Conservation (phyloP, 2,888 invertebrate genomes). For the Ophioninae sp. region DNA sequence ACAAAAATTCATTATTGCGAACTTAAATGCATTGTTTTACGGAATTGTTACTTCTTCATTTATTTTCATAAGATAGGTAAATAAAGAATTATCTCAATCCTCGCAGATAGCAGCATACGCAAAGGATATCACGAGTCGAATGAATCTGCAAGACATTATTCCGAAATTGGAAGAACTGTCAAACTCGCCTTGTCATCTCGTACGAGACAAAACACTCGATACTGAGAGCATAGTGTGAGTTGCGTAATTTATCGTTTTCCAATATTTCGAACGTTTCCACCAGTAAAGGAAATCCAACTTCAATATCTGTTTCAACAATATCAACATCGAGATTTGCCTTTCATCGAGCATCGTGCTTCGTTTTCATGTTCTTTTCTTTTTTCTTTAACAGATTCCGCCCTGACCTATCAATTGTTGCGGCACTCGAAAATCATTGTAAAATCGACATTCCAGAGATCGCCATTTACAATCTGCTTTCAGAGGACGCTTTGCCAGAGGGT, state of each 20-base stretch:
- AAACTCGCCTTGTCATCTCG: conserved; percentile 71
- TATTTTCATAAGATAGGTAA: neutral
- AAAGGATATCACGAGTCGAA: conserved; percentile 54
- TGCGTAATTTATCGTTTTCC: neutral
- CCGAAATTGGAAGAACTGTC: conserved; percentile 65
- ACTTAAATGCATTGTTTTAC: too few species aligned
- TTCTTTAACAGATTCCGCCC: conserved; percentile 78
- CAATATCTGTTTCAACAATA: neutral
- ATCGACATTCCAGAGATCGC: conserved; percentile 79
- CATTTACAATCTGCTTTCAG: conserved; percentile 78
- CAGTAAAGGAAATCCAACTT: neutral
- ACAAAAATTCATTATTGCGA: too few species aligned
- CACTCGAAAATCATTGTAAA: conserved; percentile 80
- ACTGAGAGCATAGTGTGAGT: conserved; percentile 66
- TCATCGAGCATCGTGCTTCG: neutral
- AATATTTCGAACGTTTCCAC: neutral
- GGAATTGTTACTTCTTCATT: too few species aligned
- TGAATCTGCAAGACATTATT: conserved; percentile 71
- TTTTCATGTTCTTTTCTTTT: conserved; percentile 3
- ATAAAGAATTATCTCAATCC: neutral
- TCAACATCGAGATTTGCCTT: neutral
- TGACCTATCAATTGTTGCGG: conserved; percentile 79
- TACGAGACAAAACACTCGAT: conserved; percentile 52
- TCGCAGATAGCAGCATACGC: conserved; percentile 65
- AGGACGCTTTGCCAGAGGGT: conserved; percentile 78